phyloP scores from a whole-genome alignment of 35 echinoderm and acorn worm genomes.

The Apostichopus japonicus region DNA sequence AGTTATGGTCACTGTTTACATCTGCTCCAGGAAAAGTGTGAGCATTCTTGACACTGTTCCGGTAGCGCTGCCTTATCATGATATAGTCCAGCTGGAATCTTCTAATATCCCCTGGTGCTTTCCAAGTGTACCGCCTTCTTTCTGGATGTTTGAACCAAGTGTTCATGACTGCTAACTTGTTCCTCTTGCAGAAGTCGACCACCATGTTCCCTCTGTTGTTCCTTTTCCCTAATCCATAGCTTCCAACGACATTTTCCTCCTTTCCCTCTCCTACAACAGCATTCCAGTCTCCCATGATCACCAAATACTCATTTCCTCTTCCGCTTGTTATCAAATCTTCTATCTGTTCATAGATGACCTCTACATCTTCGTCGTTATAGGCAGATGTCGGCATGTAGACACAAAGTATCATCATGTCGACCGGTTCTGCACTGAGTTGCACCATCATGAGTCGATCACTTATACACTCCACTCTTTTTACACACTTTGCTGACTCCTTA shows the following conservation, averaged over 20 bases:
- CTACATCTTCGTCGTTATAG: not conserved
- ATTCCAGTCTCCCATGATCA: slow-evolving; percentile 14
- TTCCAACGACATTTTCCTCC: not conserved
- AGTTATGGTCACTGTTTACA: not conserved
- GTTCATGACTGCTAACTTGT: slow-evolving; percentile 2
- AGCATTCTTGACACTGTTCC: slow-evolving; percentile 20
- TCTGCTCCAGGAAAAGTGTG: slow-evolving; percentile 45
- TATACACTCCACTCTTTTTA: not conserved
- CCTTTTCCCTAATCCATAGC: slow-evolving; percentile 15
- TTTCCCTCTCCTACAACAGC: not conserved
- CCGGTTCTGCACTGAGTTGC: not conserved
- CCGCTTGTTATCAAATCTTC: not conserved
- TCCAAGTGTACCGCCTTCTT: slow-evolving; percentile 40
- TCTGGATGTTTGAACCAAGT: not conserved
- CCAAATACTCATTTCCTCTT: not conserved
- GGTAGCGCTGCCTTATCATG: not conserved
- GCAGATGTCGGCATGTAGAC: not conserved
- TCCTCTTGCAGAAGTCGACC: not conserved
- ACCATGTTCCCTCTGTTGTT: slow-evolving; percentile 30
- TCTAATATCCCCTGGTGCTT: not conserved
- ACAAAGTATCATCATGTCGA: not conserved
- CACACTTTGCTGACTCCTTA: not conserved
- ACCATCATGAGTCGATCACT: not conserved
- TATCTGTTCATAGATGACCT: not conserved
- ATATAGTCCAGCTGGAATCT: slow-evolving; percentile 37